Conservation (phyloP, 2,888 invertebrate genomes). For the Macrophya annulata region DNA sequence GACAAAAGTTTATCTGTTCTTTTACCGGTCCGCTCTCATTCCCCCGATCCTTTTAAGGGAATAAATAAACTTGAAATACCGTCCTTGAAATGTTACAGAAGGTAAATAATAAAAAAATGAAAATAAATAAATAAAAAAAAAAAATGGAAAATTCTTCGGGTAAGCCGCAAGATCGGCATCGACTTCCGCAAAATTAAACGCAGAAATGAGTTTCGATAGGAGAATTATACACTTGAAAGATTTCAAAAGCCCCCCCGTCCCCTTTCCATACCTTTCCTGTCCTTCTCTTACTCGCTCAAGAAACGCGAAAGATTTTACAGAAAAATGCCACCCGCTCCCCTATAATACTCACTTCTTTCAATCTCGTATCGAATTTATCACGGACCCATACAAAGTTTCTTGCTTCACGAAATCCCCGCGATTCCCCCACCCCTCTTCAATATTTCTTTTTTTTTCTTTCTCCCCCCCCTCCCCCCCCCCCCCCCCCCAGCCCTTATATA, state of each 20-base stretch:
- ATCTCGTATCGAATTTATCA: conserved; percentile 50
- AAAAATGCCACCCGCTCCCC: not conserved
- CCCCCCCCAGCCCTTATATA: not conserved
- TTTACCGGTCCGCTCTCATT: not conserved
- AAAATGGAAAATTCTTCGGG: not conserved
- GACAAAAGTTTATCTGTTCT: too few species aligned
- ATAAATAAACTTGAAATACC: not conserved
- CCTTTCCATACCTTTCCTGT: too few species aligned
- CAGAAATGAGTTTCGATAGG: conserved; percentile 54
- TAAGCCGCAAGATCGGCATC: not conserved
- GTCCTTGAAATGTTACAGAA: not conserved
- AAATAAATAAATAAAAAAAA: not conserved
- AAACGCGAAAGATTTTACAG: conserved; percentile 5
- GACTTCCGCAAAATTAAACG: conserved; percentile 54
- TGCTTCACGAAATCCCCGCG: not conserved
- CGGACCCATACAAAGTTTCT: conserved; percentile 36
- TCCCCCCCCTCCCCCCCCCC: too few species aligned
- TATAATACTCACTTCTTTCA: conserved; percentile 34
- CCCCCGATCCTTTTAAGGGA: not conserved
- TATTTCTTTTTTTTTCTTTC: not conserved
- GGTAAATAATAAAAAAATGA: not conserved
- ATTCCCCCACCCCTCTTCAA: not conserved
- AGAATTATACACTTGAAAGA: conserved; percentile 48
- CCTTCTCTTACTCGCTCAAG: not conserved
- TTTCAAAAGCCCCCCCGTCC: conserved; percentile 21